Base-by-base conservation (phyloP, 2,113 vertebrate species). In the Rhinichthys klamathensis region DNA sequence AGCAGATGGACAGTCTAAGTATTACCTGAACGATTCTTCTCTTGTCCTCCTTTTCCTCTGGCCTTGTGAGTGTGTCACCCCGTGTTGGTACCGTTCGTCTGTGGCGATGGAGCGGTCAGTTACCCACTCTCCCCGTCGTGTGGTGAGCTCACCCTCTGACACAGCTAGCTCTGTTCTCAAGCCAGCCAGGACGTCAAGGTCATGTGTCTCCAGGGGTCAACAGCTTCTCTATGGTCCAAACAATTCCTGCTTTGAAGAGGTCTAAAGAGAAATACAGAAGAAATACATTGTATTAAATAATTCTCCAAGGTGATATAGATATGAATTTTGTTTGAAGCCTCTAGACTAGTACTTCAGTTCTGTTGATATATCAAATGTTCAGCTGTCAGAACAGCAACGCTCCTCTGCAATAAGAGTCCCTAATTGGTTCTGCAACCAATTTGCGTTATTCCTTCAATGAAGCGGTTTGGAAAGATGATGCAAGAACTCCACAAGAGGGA, bases 101-200 rank as follows among this genome's bases (percentile, higher is more conserved):
- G 10, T 23, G 81, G 88, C 16, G 84, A 87, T 84, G 86, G 83
- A 73, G 16, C 23, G 1, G 21, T 84, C 86, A 81, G 81, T 88
- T 74, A 89, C 86, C 69, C 77, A 35, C 70, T 72, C 51, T 82
- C 76, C 78, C 69, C 23, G 10, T 1, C 10, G 12, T 21, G 41
- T 75, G 63, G 44, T 87, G 84, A 86, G 79, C 77, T 88, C 80
- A 89, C 58, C 54, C 85, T 63, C 69, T 72, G 72, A 84, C 81
- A 85, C 77, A 49, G 80, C 83, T 32, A 65, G 46, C 78, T 79
- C 72, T 56, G 78, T 78, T 51, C 81, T 61, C 49, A 25, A 83
- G 76, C 81, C 82, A 72, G 60, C n/a, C 67, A 41, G 73, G 61
- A 73, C 73, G 54, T 72, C 56, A 75, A 30, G 69, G 77, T 60